phyloP scores from a whole-genome alignment of 2,113 vertebrate genomes.

The Cairina moschata region DNA sequence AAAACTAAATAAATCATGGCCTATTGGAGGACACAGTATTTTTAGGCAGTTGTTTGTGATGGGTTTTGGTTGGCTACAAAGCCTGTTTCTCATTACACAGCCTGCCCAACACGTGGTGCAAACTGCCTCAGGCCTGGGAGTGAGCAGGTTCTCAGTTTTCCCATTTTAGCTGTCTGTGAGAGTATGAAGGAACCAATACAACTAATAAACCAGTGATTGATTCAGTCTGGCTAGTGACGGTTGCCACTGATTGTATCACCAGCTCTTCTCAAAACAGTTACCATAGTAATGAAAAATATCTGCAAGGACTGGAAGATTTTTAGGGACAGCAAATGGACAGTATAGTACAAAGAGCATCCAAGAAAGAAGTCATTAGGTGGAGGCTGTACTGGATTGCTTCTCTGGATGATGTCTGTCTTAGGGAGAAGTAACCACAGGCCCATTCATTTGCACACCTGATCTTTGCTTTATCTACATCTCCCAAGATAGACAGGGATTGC shows the following conservation, averaged over 20 bases:
- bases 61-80: neutral
- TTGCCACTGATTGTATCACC: neutral
- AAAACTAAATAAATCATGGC: neutral
- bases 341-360: neutral
- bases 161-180: neutral
- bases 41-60: neutral
- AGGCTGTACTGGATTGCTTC: neutral
- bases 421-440: neutral
- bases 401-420: neutral
- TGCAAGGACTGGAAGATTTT: neutral
- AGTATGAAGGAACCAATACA: neutral
- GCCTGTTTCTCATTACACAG: neutral
- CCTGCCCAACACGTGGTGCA: neutral
- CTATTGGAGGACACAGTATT: neutral
- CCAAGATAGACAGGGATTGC: neutral
- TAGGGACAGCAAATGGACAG: neutral
- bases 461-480: neutral
- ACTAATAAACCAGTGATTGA: neutral
- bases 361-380: neutral
- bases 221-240: neutral
- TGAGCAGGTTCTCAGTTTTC: neutral
- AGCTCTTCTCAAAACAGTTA: conserved; percentile 48
- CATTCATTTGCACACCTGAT: neutral
- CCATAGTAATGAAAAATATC: conserved; percentile 59
- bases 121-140: neutral